These are phyloP conservation scores for Tiliqua scincoides DNA, from an alignment of 2,113 vertebrate species.

Conservation along the genomic window DNA sequence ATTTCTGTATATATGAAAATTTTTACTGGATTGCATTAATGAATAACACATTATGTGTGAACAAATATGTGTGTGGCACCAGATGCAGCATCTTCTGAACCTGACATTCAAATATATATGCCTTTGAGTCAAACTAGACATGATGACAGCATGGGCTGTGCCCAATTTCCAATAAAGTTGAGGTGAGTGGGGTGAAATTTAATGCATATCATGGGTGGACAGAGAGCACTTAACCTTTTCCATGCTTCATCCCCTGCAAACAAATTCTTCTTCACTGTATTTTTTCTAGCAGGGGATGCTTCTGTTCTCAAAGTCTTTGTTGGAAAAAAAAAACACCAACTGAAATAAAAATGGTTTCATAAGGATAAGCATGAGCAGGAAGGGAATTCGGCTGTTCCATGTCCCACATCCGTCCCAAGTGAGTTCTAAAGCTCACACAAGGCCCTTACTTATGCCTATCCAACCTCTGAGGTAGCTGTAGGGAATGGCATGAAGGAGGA, in stretches of 20 bases:
- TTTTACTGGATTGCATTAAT: neutral
- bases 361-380: neutral
- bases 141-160: neutral
- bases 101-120: neutral
- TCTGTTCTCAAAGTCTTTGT: neutral
- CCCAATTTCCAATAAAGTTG: neutral
- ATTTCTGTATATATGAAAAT: too few relatives aligned
- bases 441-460: too few relatives aligned
- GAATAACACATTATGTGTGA: neutral
- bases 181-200: neutral
- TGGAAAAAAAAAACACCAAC: neutral
- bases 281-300: neutral
- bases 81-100: neutral
- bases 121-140: neutral
- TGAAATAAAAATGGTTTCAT: too few relatives aligned
- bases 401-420: neutral
- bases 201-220: neutral
- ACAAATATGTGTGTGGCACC: neutral
- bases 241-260: neutral
- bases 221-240: neutral
- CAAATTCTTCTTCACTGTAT: neutral
- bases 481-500: too few relatives aligned
- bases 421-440: neutral
- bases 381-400: neutral
- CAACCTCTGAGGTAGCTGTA: too few relatives aligned